Percentiles rank a stretch among this genome's conserved stretches.
Evolutionary conservation across 2,113 vertebrate genomes (phyloP).

Genomic region (Nibea albiflora): DNA sequence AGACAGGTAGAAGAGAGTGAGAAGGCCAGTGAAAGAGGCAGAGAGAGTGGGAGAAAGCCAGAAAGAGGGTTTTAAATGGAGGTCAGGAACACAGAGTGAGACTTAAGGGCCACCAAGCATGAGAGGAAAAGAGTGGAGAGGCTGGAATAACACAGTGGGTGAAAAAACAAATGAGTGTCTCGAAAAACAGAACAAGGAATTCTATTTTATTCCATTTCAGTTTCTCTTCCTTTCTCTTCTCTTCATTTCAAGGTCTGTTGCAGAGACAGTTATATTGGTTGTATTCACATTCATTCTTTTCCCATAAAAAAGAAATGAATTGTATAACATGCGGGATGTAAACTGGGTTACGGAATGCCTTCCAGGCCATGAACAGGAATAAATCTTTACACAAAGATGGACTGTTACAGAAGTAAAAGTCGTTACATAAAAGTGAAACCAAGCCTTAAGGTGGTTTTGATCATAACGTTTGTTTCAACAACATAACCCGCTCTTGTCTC

Average conservation of each 20-base stretch:
- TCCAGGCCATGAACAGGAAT: conserved; percentile 45
- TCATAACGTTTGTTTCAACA: conserved; percentile 20
- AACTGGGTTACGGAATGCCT: conserved; percentile 57
- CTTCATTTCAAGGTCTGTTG: conserved; percentile 28
- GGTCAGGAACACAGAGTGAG: conserved; percentile 55
- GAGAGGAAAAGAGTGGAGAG: conserved; percentile 34
- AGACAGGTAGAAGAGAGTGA: not conserved
- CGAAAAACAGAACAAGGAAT: conserved; percentile 27
- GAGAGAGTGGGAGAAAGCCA: conserved; percentile 6
- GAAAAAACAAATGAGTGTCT: conserved; percentile 68
- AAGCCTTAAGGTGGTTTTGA: conserved; percentile 30
- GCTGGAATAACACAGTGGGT: conserved; percentile 53
- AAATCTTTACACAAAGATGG: conserved; percentile 43
- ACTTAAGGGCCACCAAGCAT: conserved; percentile 59
- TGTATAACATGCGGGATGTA: conserved; percentile 42
- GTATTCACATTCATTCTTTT: conserved; percentile 19
- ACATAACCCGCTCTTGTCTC: not conserved
- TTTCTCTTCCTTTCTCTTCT: conserved; percentile 3
- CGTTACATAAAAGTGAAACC: conserved; percentile 32
- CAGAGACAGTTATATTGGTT: not conserved
- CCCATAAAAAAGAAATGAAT: conserved; percentile 22
- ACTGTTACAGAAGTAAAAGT: conserved; percentile 22
- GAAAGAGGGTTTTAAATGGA: conserved; percentile 48
- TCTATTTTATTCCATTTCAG: conserved; percentile 21
- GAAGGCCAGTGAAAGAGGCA: conserved; percentile 5